These are phyloP conservation scores for Ophthalmolycus amberensis DNA, from an alignment of 2,113 vertebrate genomes.

Conservation along the genomic window DNA sequence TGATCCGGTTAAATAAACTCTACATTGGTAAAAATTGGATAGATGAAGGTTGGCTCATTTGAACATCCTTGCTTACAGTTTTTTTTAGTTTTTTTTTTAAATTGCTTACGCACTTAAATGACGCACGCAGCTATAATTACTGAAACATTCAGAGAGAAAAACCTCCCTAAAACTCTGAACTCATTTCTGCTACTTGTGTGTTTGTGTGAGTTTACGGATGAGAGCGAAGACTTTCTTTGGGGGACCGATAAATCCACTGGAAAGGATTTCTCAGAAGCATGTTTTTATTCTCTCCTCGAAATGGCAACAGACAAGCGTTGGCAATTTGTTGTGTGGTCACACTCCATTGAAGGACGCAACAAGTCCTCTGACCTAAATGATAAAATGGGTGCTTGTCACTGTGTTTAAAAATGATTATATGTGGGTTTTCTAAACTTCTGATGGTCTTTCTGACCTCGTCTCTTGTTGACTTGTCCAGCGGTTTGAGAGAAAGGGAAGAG, in stretches of 20 bases:
- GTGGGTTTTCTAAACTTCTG: background rate
- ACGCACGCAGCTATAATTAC: background rate
- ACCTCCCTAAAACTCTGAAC: background rate
- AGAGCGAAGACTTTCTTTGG: background rate
- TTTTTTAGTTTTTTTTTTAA: background rate
- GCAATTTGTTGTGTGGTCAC: no score
- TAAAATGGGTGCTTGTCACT: background rate
- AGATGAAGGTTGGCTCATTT: background rate
- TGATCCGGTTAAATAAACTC: background rate
- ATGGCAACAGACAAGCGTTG: no score
- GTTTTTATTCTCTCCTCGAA: background rate
- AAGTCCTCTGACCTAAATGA: background rate
- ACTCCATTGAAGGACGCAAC: background rate
- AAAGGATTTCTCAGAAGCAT: background rate
- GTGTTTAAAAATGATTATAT: background rate
- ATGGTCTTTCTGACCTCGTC: background rate
- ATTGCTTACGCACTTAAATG: background rate
- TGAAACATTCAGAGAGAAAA: background rate
- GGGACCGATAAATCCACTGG: background rate
- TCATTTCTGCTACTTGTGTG: background rate
- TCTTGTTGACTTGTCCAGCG: background rate
- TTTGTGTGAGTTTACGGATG: background rate
- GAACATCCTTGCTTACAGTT: background rate
- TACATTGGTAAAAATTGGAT: background rate
- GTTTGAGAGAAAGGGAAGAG: background rate